Conservation (phyloP, 2,113 vertebrate species). For the Hiodon tergisus region DNA sequence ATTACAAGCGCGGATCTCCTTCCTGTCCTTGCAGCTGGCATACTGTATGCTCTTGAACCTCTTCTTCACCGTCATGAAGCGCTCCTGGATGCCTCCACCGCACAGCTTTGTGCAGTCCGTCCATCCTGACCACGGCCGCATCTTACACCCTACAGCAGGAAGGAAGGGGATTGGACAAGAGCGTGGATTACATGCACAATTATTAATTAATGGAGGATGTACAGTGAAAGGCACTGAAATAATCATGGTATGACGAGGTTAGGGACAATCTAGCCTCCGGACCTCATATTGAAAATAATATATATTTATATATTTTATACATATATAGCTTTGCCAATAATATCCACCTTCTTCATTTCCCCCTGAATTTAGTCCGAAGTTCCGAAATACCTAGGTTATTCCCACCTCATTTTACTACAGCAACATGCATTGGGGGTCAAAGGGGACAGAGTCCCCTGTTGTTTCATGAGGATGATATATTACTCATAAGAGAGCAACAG, state of each 20-base stretch:
- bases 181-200: not conserved
- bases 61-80: constrained; percentile 93
- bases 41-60: constrained; percentile 85
- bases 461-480: not conserved
- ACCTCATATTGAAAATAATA: too few relatives aligned
- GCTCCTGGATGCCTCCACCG: constrained; percentile 91
- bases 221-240: too few relatives aligned
- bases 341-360: too few relatives aligned
- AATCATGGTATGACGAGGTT: too few relatives aligned
- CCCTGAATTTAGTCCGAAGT: too few relatives aligned
- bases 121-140: constrained; percentile 94
- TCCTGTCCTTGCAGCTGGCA: constrained; percentile 95
- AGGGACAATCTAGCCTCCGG: too few relatives aligned
- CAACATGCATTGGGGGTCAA: not conserved
- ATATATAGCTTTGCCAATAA: too few relatives aligned
- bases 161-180: not conserved
- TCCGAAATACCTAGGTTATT: too few relatives aligned
- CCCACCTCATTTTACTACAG: too few relatives aligned
- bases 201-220: too few relatives aligned
- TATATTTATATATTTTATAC: too few relatives aligned
- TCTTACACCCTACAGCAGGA: constrained; percentile 76
- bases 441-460: not conserved
- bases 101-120: constrained; percentile 89
- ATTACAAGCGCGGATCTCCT: constrained; percentile 93
- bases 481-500: not conserved